Percentiles rank a stretch among this genome's conserved stretches.
Conservation (phyloP, 2,888 invertebrate species). For the Argyresthia albistria region DNA sequence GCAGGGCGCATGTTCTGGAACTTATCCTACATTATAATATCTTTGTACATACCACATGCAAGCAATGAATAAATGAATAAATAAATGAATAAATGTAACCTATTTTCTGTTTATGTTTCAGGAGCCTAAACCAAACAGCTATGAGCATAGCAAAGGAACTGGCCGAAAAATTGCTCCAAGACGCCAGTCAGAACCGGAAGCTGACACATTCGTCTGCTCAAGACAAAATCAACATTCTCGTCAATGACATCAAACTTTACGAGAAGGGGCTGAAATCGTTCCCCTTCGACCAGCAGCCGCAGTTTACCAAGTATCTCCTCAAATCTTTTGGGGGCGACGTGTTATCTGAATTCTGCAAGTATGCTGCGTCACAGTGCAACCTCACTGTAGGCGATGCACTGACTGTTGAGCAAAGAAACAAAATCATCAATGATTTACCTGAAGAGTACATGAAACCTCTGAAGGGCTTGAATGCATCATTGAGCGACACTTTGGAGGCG, state of each 20-base stretch:
- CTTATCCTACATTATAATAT: too few relatives aligned
- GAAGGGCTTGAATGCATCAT: slow-evolving; percentile 76
- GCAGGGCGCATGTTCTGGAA: too few relatives aligned
- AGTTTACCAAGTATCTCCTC: slow-evolving; percentile 85
- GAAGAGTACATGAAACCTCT: slow-evolving; percentile 79
- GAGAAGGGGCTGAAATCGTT: slow-evolving; percentile 83
- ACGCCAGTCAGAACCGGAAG: slow-evolving; percentile 77
- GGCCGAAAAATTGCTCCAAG: slow-evolving; percentile 81
- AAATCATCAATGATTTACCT: slow-evolving; percentile 78
- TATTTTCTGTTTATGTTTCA: slow-evolving; percentile 30
- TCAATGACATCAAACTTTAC: slow-evolving; percentile 83
- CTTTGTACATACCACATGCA: too few relatives aligned
- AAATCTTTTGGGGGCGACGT: slow-evolving; percentile 89
- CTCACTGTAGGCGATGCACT: slow-evolving; percentile 73
- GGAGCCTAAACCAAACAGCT: slow-evolving; percentile 77
- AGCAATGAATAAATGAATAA: too few relatives aligned
- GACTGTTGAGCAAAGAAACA: slow-evolving; percentile 77
- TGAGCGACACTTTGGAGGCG: slow-evolving; percentile 82
- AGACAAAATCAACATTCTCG: slow-evolving; percentile 84
- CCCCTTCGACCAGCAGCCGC: slow-evolving; percentile 74
- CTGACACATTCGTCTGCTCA: slow-evolving; percentile 87
- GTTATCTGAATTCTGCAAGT: slow-evolving; percentile 82
- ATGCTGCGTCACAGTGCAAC: slow-evolving; percentile 83
- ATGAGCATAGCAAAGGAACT: slow-evolving; percentile 79
- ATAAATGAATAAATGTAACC: too few relatives aligned